Percentiles rank a stretch among this genome's conserved stretches.
Conservation (phyloP, 2,888 invertebrate species). For the Brachynemurus nebulosus region DNA sequence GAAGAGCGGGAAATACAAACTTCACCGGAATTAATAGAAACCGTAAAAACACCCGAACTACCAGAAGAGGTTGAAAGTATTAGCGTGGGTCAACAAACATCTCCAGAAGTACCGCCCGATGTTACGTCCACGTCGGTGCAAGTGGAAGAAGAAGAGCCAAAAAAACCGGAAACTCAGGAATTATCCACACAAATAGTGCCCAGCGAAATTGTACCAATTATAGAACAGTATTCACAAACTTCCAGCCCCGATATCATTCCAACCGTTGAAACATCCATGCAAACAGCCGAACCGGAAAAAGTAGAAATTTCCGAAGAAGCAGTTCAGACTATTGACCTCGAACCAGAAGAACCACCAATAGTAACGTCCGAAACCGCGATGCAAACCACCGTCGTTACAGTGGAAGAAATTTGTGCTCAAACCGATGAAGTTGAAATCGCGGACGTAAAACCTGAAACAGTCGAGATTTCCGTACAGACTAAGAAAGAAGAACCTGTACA, state of each 20-base stretch:
- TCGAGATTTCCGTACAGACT: slow-evolving; percentile 28
- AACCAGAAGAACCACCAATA: slow-evolving; percentile 18
- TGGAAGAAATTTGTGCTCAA: slow-evolving; percentile 28
- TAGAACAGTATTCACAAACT: slow-evolving; percentile 25
- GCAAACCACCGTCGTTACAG: slow-evolving; percentile 25
- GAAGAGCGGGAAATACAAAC: slow-evolving; percentile 44
- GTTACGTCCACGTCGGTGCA: slow-evolving; percentile 35
- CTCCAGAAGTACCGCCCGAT: slow-evolving; percentile 37
- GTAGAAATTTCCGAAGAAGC: slow-evolving; percentile 25
- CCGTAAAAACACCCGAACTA: slow-evolving; percentile 26
- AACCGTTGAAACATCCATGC: slow-evolving; percentile 31
- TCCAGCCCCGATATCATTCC: slow-evolving; percentile 23
- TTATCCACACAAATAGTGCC: slow-evolving; percentile 12
- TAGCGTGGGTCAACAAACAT: slow-evolving; percentile 35
- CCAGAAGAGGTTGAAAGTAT: slow-evolving; percentile 28
- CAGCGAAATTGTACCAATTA: slow-evolving; percentile 11
- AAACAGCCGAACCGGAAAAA: slow-evolving; percentile 29
- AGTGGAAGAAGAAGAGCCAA: slow-evolving; percentile 33
- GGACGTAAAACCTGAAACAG: slow-evolving; percentile 28
- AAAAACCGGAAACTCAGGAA: slow-evolving; percentile 21
- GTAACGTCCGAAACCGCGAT: slow-evolving; percentile 27
- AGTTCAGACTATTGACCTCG: slow-evolving; percentile 26
- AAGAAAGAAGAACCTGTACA: slow-evolving; percentile 20
- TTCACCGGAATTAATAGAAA: slow-evolving; percentile 35
- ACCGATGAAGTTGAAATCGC: slow-evolving; percentile 30